phyloP scores from a whole-genome alignment of 2,797 vertebrate genomes.

The Halcyon badia region DNA sequence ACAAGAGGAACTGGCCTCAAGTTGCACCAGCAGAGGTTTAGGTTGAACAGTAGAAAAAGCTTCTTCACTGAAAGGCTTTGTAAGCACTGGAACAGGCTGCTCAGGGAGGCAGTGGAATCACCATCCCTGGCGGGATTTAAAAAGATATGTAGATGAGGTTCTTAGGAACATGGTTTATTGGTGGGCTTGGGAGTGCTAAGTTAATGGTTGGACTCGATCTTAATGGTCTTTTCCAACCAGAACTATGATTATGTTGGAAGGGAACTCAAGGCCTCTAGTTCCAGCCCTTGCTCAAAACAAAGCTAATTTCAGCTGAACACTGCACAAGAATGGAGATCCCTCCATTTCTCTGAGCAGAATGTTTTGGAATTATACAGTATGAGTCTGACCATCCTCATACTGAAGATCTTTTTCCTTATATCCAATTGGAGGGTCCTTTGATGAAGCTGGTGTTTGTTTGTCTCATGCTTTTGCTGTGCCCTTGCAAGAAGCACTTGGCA shows the following conservation, averaged over 20 bases:
- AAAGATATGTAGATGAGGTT: no score
- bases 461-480: neutral
- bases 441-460: neutral
- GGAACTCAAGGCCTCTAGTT: neutral
- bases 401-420: neutral
- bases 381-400: neutral
- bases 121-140: no score
- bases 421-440: neutral
- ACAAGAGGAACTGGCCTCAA: no score
- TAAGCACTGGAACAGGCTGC: no score
- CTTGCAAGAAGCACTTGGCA: neutral
- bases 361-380: neutral
- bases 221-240: no score
- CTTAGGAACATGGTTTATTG: no score
- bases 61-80: no score
- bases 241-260: neutral
- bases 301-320: neutral
- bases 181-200: no score
- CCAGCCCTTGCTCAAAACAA: neutral
- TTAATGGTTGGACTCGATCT: no score
- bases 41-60: no score
- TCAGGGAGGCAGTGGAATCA: no score
- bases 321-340: neutral
- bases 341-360: neutral
- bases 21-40: no score